Conservation (phyloP, 2,888 invertebrate species). For the Cheilosia vulpina region DNA sequence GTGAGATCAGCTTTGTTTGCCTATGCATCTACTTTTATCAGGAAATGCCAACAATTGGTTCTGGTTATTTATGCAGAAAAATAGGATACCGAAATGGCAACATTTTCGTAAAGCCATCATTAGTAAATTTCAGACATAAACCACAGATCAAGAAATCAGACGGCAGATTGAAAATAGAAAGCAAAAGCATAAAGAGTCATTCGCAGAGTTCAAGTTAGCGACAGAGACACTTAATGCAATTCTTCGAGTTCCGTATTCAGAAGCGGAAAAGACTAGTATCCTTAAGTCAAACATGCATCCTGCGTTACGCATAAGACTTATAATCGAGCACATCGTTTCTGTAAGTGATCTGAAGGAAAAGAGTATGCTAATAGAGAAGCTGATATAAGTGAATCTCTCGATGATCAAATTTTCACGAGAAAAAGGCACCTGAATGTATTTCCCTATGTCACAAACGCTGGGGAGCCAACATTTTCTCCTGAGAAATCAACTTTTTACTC, state of each 20-base stretch:
- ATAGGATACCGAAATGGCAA: not conserved
- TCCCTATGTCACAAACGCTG: not conserved
- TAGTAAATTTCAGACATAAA: not conserved
- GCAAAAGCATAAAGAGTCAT: not conserved
- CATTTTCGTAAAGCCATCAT: not conserved
- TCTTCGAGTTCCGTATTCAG: not conserved
- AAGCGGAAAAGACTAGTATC: not conserved
- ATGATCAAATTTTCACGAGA: too few species aligned
- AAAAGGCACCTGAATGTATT: not conserved
- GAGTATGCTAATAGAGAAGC: not conserved
- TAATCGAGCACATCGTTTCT: not conserved
- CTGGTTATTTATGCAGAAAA: not conserved
- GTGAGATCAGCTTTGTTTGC: not conserved
- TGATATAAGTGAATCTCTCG: not conserved
- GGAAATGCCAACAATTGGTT: not conserved
- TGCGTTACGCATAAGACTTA: not conserved
- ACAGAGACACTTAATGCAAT: not conserved
- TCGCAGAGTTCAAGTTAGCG: not conserved
- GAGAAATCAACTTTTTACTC: not conserved
- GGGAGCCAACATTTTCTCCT: not conserved
- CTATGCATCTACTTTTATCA: not conserved
- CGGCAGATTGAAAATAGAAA: constrained; percentile 1
- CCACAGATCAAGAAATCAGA: not conserved
- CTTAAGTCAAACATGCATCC: not conserved
- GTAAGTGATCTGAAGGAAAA: not conserved